Evolutionary conservation across 1,140 invertebrate genomes (phyloP), one percentile per base, ranked within the genome.

Genomic region (Procambarus clarkii): DNA sequence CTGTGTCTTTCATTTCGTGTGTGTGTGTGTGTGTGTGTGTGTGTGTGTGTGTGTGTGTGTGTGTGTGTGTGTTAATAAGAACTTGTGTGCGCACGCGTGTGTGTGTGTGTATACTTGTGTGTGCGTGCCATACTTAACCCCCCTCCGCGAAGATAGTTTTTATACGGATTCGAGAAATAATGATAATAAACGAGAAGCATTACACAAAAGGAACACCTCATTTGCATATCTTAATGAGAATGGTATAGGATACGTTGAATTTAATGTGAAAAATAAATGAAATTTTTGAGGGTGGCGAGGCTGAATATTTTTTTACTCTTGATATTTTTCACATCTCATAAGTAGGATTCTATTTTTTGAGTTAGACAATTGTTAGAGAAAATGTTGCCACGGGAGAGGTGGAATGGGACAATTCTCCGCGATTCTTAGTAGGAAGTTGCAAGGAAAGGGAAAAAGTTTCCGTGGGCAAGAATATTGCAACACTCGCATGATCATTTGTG

Each of bases 221-320:
- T 92, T 92, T 92, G 92, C 92, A 92, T 92, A 92, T 92, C 92
- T 92, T 92, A 92, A 92, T 92, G 92, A 92, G 92, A 92, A 88
- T 92, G 92, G 92, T 89, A 92, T 92, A 92, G 92, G 92, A 92
- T 92, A 87, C 92, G 88, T 83, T 91, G 92, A 92, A 91, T 92
- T 92, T 92, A 92, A 92, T 92, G 92, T 92, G 92, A 92, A 92
- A 92, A 92, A 92, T 92, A 92, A 92, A 92, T 92, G 92, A 92
- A 91, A 92, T 86, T 91, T 91, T 91, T 91, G 89, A 86, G 89
- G 89, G 74, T 69, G 87, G 82, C 84, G 54, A 58, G 71, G 58
- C 86, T 71, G 77, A 81, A 50, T 84, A 58, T 82, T 88, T 78
- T 86, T 80, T 86, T 69, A 54, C 46, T 79, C 24, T 71, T 3